phyloP scores from a whole-genome alignment of 2,113 vertebrate genomes.

The Gymnorhina tibicen region DNA sequence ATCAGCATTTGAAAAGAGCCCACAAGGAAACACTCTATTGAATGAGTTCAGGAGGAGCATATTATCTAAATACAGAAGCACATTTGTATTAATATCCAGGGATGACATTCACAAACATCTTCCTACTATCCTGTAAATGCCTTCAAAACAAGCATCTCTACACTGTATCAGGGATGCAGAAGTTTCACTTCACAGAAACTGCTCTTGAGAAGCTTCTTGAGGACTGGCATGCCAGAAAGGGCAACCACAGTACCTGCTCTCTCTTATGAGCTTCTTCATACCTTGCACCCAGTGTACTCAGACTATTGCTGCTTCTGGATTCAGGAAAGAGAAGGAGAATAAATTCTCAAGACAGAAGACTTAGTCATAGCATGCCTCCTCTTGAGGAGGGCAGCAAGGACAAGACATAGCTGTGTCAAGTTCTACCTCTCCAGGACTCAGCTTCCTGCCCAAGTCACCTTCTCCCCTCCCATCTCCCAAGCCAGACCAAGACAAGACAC shows the following conservation, averaged over 20 bases:
- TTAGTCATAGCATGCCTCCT: not conserved
- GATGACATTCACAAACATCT: not conserved
- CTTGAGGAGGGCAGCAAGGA: not conserved
- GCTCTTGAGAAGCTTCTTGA: not conserved
- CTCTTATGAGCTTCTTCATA: not conserved
- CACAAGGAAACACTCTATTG: not conserved
- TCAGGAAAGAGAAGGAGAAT: not conserved
- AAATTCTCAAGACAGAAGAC: not conserved
- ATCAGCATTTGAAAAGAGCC: not conserved
- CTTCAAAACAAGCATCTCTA: not conserved
- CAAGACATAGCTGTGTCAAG: accelerated
- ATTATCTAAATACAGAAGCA: not conserved
- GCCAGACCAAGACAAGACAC: not conserved
- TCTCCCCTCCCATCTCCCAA: not conserved
- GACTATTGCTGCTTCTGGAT: accelerated
- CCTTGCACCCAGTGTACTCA: accelerated
- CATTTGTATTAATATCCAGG: not conserved
- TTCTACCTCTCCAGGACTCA: not conserved
- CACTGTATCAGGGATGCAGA: not conserved
- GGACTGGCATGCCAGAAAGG: accelerated
- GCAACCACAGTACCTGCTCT: not conserved
- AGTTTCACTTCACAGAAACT: not conserved
- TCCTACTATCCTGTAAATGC: not conserved
- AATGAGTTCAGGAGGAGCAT: not conserved
- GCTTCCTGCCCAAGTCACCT: accelerated